These are phyloP conservation scores for Atrina japonica DNA, from an alignment of 2,888 invertebrate species.

Conservation along the genomic window DNA sequence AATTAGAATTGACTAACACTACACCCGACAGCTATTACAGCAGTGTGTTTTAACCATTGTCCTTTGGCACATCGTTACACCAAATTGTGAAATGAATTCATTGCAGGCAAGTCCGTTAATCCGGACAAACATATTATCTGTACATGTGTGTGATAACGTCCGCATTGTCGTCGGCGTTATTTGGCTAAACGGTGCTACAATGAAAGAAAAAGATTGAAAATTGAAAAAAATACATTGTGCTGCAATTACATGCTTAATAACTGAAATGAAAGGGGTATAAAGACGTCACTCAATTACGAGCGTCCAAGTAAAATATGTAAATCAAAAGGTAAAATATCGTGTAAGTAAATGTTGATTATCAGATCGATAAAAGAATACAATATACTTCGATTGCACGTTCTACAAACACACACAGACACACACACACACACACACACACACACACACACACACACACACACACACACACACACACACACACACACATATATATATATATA, in stretches of 20 bases:
- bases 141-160: constrained; percentile 22
- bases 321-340: not conserved
- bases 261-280: not conserved
- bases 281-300: not conserved
- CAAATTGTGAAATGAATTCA: constrained; percentile 31
- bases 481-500: too few species aligned
- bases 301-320: not conserved
- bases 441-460: too few species aligned
- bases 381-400: too few species aligned
- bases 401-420: too few species aligned
- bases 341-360: not conserved
- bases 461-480: too few species aligned
- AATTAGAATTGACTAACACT: constrained; percentile 6
- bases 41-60: constrained; percentile 39
- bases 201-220: not conserved
- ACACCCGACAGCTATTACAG: constrained; percentile 34
- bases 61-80: constrained; percentile 34
- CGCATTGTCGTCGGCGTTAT: constrained; percentile 13
- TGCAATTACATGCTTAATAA: too few species aligned
- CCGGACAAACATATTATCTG: constrained; percentile 38
- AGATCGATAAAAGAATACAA: not conserved
- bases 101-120: constrained; percentile 40
- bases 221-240: not conserved
- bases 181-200: constrained; percentile 33
- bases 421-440: too few species aligned